phyloP scores from a whole-genome alignment of 2,797 vertebrate species.

The Manis javanica region DNA sequence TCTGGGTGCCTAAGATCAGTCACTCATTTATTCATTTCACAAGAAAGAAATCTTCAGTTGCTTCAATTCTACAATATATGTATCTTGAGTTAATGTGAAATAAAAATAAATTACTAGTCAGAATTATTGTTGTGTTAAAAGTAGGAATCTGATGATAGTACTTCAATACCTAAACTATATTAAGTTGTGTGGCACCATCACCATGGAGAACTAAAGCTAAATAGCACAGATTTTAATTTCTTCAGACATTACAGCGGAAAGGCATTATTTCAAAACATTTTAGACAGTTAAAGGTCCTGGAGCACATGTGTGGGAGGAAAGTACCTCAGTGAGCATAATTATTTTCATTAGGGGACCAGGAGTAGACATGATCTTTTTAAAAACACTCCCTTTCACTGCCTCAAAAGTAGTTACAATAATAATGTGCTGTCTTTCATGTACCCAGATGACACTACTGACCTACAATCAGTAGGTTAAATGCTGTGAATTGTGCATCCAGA shows the following conservation, averaged over 20 bases:
- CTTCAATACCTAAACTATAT: slow-evolving; percentile 44
- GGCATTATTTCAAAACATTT: slow-evolving; percentile 25
- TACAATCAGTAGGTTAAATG: slow-evolving; percentile 46
- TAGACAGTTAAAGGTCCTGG: neutral
- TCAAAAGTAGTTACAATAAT: slow-evolving; percentile 53
- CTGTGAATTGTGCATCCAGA: slow-evolving; percentile 49
- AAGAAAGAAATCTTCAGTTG: neutral
- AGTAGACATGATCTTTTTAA: neutral
- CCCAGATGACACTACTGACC: neutral
- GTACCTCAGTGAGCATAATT: neutral
- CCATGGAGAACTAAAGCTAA: slow-evolving; percentile 27
- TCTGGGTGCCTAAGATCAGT: neutral
- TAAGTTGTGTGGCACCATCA: neutral
- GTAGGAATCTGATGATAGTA: neutral
- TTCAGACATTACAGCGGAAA: slow-evolving; percentile 9
- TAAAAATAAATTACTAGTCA: slow-evolving; percentile 16
- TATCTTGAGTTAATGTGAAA: slow-evolving; percentile 44
- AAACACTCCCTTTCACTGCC: neutral
- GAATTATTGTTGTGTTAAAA: slow-evolving; percentile 14
- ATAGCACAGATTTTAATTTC: slow-evolving; percentile 6
- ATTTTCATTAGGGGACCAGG: slow-evolving; percentile 28
- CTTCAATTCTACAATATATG: neutral
- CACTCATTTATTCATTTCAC: slow-evolving; percentile 35
- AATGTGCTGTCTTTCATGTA: slow-evolving; percentile 22
- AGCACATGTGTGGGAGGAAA: neutral